phyloP scores from a whole-genome alignment of 2,888 invertebrate species.

The Pseudococcus jackbeardsleyi region DNA sequence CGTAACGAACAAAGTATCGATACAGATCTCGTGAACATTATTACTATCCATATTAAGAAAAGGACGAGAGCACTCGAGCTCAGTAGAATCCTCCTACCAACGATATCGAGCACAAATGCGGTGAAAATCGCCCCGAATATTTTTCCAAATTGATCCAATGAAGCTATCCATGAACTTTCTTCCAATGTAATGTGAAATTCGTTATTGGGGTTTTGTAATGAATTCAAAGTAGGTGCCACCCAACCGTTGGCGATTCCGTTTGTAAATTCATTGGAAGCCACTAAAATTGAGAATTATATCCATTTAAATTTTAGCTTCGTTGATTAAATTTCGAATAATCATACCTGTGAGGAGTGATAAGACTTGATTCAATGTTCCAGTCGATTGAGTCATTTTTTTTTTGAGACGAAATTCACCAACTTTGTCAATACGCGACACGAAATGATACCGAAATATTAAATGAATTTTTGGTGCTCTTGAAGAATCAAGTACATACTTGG shows the following conservation, averaged over 20 bases:
- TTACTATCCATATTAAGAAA: constrained; percentile 24
- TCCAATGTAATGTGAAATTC: neutral
- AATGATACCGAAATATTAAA: no score
- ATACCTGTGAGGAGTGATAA: neutral
- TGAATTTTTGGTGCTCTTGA: no score
- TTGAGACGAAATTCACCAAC: no score
- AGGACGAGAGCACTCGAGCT: neutral
- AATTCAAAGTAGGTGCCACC: constrained; percentile 26
- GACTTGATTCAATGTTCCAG: neutral
- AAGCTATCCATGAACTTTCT: constrained; percentile 48
- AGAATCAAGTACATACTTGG: no score
- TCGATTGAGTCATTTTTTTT: neutral
- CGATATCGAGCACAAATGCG: neutral
- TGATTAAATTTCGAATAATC: neutral
- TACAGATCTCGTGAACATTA: neutral
- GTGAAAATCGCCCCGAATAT: neutral
- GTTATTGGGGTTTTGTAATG: neutral
- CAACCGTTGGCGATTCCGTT: constrained; percentile 46
- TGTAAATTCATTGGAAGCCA: neutral
- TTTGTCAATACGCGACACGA: no score
- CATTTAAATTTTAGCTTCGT: neutral
- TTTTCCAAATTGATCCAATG: neutral
- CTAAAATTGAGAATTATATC: neutral
- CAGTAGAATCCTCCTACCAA: constrained; percentile 7
- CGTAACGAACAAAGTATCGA: constrained; percentile 65